Evolutionary conservation across 1,140 invertebrate species (phyloP).

Genomic region (Anthonomus grandis): DNA sequence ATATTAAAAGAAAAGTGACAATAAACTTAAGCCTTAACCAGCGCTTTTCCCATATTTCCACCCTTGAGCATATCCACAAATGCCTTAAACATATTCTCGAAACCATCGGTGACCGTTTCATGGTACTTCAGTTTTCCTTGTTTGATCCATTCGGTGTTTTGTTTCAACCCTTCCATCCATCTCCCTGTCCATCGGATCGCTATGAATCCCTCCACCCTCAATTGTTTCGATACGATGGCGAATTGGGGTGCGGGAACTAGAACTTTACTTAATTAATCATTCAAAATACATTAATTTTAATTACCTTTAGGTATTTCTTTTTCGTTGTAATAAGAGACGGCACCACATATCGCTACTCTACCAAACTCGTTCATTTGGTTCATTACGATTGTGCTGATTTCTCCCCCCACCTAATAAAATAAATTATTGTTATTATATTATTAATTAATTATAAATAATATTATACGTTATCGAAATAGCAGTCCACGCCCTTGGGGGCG

Average conservation of each 20-base stretch:
- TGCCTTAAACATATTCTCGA: slow-evolving; percentile 63
- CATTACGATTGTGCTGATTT: slow-evolving; percentile 59
- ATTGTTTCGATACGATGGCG: slow-evolving; percentile 46
- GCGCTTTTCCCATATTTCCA: slow-evolving; percentile 62
- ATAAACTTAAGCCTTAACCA: slow-evolving; percentile 52
- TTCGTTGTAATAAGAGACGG: slow-evolving; percentile 54
- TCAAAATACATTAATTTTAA: too few species aligned
- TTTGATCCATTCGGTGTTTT: slow-evolving; percentile 56
- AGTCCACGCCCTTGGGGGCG: slow-evolving; percentile 65
- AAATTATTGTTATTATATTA: too few species aligned
- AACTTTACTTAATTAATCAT: too few species aligned
- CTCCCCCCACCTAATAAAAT: slow-evolving; percentile 57
- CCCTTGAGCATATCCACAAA: slow-evolving; percentile 62
- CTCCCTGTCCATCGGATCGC: slow-evolving; percentile 56
- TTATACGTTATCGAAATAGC: slow-evolving; percentile 72
- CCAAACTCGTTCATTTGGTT: slow-evolving; percentile 65
- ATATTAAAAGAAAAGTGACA: too few species aligned
- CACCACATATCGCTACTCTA: slow-evolving; percentile 48
- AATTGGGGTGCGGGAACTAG: slow-evolving; percentile 41
- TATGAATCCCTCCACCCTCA: slow-evolving; percentile 64
- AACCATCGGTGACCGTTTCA: slow-evolving; percentile 61
- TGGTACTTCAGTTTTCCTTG: slow-evolving; percentile 60
- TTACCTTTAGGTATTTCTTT: slow-evolving; percentile 43
- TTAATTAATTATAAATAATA: background rate
- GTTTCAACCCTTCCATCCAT: slow-evolving; percentile 58